Conservation (phyloP, 2,888 invertebrate genomes). For the Nudaria mundana region DNA sequence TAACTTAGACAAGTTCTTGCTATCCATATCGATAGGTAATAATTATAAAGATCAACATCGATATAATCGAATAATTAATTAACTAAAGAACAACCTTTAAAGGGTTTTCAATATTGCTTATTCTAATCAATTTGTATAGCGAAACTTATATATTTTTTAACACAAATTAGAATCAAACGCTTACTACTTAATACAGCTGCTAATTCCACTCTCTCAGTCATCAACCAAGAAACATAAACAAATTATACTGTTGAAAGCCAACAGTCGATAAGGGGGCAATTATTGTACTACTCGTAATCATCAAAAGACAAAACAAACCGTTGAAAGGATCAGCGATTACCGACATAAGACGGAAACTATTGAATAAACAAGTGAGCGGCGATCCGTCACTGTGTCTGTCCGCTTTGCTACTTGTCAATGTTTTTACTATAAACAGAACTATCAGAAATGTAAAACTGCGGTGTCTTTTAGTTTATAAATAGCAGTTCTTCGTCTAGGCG, state of each 20-base stretch:
- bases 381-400: slow-evolving; percentile 32
- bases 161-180: background rate
- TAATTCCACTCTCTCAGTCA: background rate
- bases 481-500: slow-evolving; percentile 2
- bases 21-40: no score
- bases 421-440: slow-evolving; percentile 5
- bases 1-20: no score
- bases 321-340: slow-evolving; percentile 32
- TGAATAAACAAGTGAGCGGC: slow-evolving; percentile 45
- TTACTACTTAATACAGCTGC: background rate
- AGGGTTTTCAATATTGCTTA: no score
- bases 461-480: background rate
- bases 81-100: no score
- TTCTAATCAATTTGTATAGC: no score
- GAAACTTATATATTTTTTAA: no score
- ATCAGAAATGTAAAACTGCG: slow-evolving; percentile 12
- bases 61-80: no score
- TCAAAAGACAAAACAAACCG: slow-evolving; percentile 31
- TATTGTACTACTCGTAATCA: slow-evolving; percentile 13
- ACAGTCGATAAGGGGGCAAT: slow-evolving; percentile 18
- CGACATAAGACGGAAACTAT: slow-evolving; percentile 35
- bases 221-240: slow-evolving; percentile 12
- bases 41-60: no score
- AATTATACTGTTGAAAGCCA: slow-evolving; percentile 11
- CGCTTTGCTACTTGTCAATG: slow-evolving; percentile 25